phyloP scores from a whole-genome alignment of 2,113 vertebrate genomes.

The Arizona elegans region DNA sequence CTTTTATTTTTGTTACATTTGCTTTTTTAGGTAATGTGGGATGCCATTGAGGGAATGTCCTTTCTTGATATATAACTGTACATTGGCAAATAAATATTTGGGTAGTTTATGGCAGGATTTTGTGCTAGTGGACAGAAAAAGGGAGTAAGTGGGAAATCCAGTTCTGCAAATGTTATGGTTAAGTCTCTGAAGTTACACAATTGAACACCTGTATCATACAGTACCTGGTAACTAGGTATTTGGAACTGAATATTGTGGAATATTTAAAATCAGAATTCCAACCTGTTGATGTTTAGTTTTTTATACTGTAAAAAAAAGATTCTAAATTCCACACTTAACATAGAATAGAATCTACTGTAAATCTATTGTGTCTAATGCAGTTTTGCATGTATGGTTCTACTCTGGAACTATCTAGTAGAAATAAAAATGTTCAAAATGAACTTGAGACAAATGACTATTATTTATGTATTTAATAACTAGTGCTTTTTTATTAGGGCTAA shows the following conservation, averaged over 20 bases:
- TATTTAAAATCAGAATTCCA: conserved; percentile 57
- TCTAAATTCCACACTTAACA: conserved; percentile 64
- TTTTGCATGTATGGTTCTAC: conserved; percentile 72
- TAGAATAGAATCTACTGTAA: conserved; percentile 67
- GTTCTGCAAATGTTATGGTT: conserved; percentile 49
- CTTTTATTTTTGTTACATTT: conserved; percentile 77
- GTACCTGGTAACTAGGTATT: conserved; percentile 68
- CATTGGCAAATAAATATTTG: conserved; percentile 56
- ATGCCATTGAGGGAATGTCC: conserved; percentile 65
- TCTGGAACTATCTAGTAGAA: conserved; percentile 64
- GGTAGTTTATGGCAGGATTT: conserved; percentile 63
- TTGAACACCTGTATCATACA: conserved; percentile 36
- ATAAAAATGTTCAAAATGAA: conserved; percentile 66
- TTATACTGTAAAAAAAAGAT: conserved; percentile 61
- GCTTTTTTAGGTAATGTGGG: conserved; percentile 65
- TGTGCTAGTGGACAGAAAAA: conserved; percentile 60
- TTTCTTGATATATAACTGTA: conserved; percentile 60
- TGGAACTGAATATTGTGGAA: conserved; percentile 58
- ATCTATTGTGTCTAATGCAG: conserved; percentile 63
- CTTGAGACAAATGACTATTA: background rate
- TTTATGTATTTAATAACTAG: background rate
- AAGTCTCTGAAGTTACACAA: conserved; percentile 38
- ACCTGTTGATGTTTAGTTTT: conserved; percentile 61
- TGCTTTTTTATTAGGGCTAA: background rate
- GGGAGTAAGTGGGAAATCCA: background rate